Evolutionary conservation across 1,140 invertebrate species (phyloP).

Genomic region (Cydia amplana): DNA sequence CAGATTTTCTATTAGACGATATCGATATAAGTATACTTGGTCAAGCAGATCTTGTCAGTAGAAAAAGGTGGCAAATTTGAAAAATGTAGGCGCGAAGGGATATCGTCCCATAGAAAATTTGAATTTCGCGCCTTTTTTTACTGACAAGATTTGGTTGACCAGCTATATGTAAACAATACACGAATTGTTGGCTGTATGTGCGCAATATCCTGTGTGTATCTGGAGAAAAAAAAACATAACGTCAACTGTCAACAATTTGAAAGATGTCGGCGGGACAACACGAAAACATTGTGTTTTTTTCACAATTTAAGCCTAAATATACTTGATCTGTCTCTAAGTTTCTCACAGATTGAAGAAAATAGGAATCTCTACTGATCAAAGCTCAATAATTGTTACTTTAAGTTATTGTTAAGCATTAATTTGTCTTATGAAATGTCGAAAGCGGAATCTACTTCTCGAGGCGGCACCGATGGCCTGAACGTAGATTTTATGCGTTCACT

Average conservation of each 20-base stretch:
- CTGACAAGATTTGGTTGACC: too few species aligned
- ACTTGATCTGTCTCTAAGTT: not conserved
- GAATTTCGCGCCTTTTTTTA: too few species aligned
- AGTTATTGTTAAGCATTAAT: not conserved
- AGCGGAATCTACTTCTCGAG: conserved; percentile 52
- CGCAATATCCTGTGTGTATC: not conserved
- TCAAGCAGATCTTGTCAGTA: too few species aligned
- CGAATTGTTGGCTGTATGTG: not conserved
- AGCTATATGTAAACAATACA: too few species aligned
- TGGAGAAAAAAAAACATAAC: not conserved
- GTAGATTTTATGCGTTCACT: conserved; percentile 70
- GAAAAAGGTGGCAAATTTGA: too few species aligned
- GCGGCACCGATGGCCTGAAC: conserved; percentile 57
- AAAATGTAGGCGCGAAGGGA: too few species aligned
- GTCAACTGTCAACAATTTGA: not conserved
- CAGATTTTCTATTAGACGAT: too few species aligned
- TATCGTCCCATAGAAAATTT: too few species aligned
- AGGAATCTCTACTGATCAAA: not conserved
- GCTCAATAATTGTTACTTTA: not conserved
- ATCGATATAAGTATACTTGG: too few species aligned
- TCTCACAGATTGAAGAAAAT: not conserved
- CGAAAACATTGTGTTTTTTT: conserved; percentile 14
- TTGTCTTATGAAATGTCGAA: conserved; percentile 56
- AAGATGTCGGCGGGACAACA: conserved; percentile 21
- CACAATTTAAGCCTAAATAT: not conserved